Percentiles rank a stretch among this genome's conserved stretches.
Conservation (phyloP, 2,113 vertebrate species). For the Lamprotornis superbus region DNA sequence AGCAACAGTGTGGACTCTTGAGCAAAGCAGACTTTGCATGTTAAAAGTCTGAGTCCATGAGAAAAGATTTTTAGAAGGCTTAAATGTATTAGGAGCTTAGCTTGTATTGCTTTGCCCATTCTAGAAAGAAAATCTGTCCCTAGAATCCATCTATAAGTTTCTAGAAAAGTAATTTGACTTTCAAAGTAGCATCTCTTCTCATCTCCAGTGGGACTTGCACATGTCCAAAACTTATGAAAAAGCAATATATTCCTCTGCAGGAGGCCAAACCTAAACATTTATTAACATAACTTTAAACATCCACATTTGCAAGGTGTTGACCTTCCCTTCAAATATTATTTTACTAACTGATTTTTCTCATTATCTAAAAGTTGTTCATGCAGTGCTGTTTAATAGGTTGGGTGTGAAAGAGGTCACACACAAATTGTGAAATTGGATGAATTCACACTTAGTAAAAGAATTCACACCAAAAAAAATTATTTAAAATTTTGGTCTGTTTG, state of each 20-base stretch:
- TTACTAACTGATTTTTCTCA: background rate
- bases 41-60: background rate
- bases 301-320: background rate
- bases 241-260: background rate
- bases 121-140: background rate
- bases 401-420: background rate
- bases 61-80: background rate
- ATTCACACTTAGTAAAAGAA: background rate
- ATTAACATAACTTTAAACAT: background rate
- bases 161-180: background rate
- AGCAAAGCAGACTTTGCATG: background rate
- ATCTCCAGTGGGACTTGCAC: background rate
- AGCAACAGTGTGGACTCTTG: background rate
- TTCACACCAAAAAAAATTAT: background rate
- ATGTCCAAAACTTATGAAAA: background rate
- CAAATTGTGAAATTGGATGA: background rate
- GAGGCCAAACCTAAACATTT: background rate
- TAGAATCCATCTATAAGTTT: background rate
- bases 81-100: background rate
- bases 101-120: background rate
- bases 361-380: background rate
- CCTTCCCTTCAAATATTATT: background rate
- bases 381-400: background rate
- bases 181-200: background rate
- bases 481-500: background rate